Evolutionary conservation across 2,888 invertebrate genomes (phyloP), one percentile per base, ranked within the genome.

Genomic region (Cybosia mesomella): DNA sequence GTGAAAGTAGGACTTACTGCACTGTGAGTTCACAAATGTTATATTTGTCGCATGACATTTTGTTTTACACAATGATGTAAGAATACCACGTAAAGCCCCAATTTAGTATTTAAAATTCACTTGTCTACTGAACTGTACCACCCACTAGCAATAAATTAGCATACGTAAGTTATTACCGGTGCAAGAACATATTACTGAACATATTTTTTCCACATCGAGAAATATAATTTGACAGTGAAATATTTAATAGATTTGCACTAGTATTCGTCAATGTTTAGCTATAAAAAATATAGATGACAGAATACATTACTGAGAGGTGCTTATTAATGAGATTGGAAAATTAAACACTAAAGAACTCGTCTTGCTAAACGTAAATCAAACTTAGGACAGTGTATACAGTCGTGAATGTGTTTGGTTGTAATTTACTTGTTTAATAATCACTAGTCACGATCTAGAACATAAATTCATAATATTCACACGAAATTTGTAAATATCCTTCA

Each of bases 1-100:
- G 89, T 88, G 90, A 91, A 91, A 91, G 91, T 89, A 86, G 83
- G 79, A 89, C 94, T 93, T 94, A 87, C 94, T 91, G 81, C 80
- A 83, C 80, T 83, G 80, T 79, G 80, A 75, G 68, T 77, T 84
- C 53, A 86, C 83, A 83, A 81, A 80, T 81, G 83, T 78, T 67
- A 32, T 81, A 81, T 80, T 83, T 75, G 68, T 65, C 74, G 82
- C 76, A 74, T 80, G 80, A 82, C 79, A 80, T 79, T 83, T 74
- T 70, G 69, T 68, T 66, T 66, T 55, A 64, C 67, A 64, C 43
- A 49, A 76, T 73, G 74, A 82, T 79, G 80, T 73, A 75, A 75
- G 68, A 76, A 75, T 68, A 72, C 74, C 69, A 64, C 67, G 68
- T 68, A 70, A 72, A 70, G 72, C 64, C 66, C 67, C 74, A 75